phyloP scores from a whole-genome alignment of 2,888 invertebrate genomes.

The Mythimna ferrago region DNA sequence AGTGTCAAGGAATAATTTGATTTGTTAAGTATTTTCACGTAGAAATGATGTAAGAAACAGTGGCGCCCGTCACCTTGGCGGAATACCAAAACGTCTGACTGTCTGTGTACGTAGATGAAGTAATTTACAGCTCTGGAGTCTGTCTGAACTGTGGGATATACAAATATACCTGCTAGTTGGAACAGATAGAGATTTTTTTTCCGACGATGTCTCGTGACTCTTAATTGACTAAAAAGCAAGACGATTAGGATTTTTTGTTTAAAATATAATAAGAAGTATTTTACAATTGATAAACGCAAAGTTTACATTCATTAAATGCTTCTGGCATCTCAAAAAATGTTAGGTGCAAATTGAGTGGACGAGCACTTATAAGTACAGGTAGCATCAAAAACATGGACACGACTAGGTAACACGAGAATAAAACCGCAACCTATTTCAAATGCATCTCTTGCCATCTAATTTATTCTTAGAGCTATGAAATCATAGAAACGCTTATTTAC shows the following conservation, averaged over 20 bases:
- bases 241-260: not conserved
- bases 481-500: conserved; percentile 12
- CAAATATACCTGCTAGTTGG: conserved; percentile 34
- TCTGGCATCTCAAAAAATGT: not conserved
- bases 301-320: conserved; percentile 4
- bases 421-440: conserved; percentile 50
- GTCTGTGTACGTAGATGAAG: conserved; percentile 66
- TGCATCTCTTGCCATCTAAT: conserved; percentile 45
- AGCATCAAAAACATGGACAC: conserved; percentile 4
- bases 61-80: conserved; percentile 75
- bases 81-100: conserved; percentile 73
- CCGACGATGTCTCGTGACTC: conserved; percentile 12
- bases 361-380: not conserved
- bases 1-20: conserved; percentile 46
- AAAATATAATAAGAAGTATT: not conserved
- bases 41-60: conserved; percentile 66
- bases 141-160: conserved; percentile 66
- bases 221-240: conserved; percentile 2
- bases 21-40: conserved; percentile 43
- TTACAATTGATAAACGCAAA: not conserved
- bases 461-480: conserved; percentile 25
- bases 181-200: conserved; percentile 18
- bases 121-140: conserved; percentile 74
- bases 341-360: not conserved
- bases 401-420: not conserved